Conservation (phyloP, 1,140 invertebrate genomes). For the Psix sp. region DNA sequence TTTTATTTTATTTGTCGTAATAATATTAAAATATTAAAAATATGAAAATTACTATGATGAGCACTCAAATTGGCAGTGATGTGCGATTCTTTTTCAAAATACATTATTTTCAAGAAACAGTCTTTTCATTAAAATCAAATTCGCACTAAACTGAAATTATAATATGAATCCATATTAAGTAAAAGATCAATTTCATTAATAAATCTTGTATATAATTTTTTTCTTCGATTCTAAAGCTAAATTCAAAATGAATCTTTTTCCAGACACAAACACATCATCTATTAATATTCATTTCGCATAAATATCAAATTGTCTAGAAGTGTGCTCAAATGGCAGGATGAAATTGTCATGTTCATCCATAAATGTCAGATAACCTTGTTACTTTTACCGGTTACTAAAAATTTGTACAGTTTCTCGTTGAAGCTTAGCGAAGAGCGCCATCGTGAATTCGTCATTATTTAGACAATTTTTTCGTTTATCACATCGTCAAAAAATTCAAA, state of each 20-base stretch:
- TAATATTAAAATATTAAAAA: background rate
- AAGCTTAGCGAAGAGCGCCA: slow-evolving; percentile 20
- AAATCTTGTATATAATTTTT: background rate
- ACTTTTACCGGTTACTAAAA: slow-evolving; percentile 27
- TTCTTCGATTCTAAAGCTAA: too few relatives aligned
- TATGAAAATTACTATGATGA: slow-evolving; percentile 2
- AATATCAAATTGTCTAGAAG: slow-evolving; percentile 36
- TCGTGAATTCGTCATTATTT: too few relatives aligned
- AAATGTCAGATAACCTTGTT: slow-evolving; percentile 20
- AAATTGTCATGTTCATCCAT: slow-evolving; percentile 13
- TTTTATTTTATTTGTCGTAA: background rate
- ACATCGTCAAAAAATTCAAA: background rate
- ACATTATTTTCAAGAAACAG: slow-evolving; percentile 5
- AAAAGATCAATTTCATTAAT: background rate
- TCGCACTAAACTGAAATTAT: too few relatives aligned
- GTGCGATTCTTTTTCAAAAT: slow-evolving; percentile 14
- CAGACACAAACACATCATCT: slow-evolving; percentile 26
- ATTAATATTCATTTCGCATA: slow-evolving; percentile 35
- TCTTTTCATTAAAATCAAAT: background rate
- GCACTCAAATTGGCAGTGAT: slow-evolving; percentile 30
- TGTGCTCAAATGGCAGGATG: too few relatives aligned
- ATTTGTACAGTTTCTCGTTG: slow-evolving; percentile 40
- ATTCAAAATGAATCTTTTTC: slow-evolving; percentile 11
- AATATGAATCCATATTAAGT: too few relatives aligned
- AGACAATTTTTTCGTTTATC: too few relatives aligned